phyloP scores from a whole-genome alignment of 2,888 invertebrate species.

The Tiliacea citrago region DNA sequence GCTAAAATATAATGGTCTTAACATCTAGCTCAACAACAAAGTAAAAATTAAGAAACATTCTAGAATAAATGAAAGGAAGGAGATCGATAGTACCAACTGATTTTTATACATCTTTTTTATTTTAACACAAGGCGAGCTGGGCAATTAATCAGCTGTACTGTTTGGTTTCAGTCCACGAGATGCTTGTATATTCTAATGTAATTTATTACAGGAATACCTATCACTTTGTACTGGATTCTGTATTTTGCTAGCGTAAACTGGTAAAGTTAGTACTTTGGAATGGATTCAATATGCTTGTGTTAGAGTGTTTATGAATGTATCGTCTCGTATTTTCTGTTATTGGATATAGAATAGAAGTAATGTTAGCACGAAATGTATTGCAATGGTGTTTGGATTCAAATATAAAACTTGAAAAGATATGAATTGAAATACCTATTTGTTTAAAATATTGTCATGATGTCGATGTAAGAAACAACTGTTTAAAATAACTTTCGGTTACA shows the following conservation, averaged over 20 bases:
- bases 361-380: constrained; percentile 12
- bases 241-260: constrained; percentile 50
- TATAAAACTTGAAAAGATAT: background rate
- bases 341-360: constrained; percentile 16
- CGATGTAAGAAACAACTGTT: background rate
- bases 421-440: background rate
- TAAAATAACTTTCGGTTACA: background rate
- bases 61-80: constrained; percentile 42
- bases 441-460: background rate
- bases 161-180: constrained; percentile 61
- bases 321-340: constrained; percentile 39
- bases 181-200: constrained; percentile 64
- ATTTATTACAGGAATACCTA: constrained; percentile 63
- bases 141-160: constrained; percentile 65
- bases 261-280: constrained; percentile 42
- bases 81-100: constrained; percentile 51
- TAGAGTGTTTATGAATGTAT: constrained; percentile 45
- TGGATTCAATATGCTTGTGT: constrained; percentile 43
- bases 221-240: constrained; percentile 51
- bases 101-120: constrained; percentile 63
- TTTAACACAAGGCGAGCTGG: constrained; percentile 54
- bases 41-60: constrained; percentile 16
- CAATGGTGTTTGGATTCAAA: constrained; percentile 4
- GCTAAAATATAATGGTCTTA: constrained; percentile 3
- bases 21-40: constrained; percentile 14